Conservation (phyloP, 1,140 invertebrate genomes). For the Rhynchophorus ferrugineus region DNA sequence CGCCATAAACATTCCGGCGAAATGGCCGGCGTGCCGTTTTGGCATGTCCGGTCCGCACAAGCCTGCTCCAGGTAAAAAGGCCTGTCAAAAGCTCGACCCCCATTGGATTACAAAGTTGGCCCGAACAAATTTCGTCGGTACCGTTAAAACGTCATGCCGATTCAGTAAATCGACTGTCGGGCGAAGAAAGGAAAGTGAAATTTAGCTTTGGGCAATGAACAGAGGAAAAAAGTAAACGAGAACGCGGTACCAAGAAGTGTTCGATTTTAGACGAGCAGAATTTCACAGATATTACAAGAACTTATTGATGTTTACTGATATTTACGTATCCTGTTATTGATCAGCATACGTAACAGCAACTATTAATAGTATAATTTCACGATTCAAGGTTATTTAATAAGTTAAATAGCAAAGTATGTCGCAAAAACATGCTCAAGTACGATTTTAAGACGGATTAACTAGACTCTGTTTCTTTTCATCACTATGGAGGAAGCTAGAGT, state of each 20-base stretch:
- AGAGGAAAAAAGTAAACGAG: constrained; percentile 9
- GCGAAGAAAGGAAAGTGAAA: constrained; percentile 19
- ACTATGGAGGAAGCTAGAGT: too few species aligned
- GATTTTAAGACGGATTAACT: neutral
- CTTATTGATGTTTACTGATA: too few species aligned
- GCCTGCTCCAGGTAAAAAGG: constrained; percentile 2
- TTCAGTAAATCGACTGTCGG: constrained; percentile 5
- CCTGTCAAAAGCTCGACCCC: neutral
- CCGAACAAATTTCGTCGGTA: constrained; percentile 9
- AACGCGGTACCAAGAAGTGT: constrained; percentile 1
- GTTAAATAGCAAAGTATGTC: constrained; percentile 8
- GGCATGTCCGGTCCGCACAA: neutral
- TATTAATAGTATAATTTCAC: too few species aligned
- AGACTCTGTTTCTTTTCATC: too few species aligned
- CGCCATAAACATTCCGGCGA: too few species aligned
- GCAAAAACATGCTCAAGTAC: constrained; percentile 6
- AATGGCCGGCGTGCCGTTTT: too few species aligned
- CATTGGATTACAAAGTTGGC: neutral
- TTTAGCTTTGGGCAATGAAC: constrained; percentile 9
- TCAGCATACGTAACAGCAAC: too few species aligned
- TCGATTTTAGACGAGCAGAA: constrained; percentile 1
- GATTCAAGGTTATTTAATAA: too few species aligned
- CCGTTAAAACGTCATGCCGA: constrained; percentile 10
- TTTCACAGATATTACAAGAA: too few species aligned
- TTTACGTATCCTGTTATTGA: too few species aligned